Evolutionary conservation across 1,140 invertebrate species (phyloP), one percentile per base, ranked within the genome.

Genomic region (Manduca sexta): DNA sequence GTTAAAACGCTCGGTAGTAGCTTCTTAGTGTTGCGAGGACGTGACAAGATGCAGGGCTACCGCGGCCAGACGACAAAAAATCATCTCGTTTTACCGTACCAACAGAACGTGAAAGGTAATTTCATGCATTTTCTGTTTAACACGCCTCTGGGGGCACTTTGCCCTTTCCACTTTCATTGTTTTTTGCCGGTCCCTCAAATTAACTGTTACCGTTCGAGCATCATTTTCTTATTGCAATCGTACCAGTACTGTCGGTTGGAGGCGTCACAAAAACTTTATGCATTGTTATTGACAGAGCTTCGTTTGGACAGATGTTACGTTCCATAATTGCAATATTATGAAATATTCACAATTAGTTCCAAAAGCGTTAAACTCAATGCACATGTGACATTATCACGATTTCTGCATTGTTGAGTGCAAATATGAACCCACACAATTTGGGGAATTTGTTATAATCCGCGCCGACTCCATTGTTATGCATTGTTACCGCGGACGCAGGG

Each of bases 361-460:
- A 72, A 85, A 81, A 65, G 74, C 72, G 65, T 61, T 72, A 72
- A 76, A 74, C 72, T 70, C 58, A 64, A 69, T 66, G 67, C 77
- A 81, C 82, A 85, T 82, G 78, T 63, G 80, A 83, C 76, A 82
- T 74, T 78, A 78, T 83, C 71, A 74, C 69, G 81, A 85, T 76
- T 81, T 77, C 74, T 69, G 79, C 76, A 85, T 85, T 84, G 76
- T 85, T 75, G 56, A 53, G 61, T 62, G 58, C 61, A 75, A 79
- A 77, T 83, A 82, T 83, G 74, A 76, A 82, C 74, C 78, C 78
- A 80, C 76, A 83, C 70, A 70, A 79, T 83, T 83, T 81, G 59
- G 81, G 71, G 76, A 80, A 81, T 80, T 79, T 69, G 72, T 69
- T 79, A 84, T 80, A 85, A 85, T 85, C 82, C 79, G 62, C 69